Percentiles rank a stretch among this genome's conserved stretches.
Conservation (phyloP, 2,113 vertebrate species). For the Ranitomeya variabilis region DNA sequence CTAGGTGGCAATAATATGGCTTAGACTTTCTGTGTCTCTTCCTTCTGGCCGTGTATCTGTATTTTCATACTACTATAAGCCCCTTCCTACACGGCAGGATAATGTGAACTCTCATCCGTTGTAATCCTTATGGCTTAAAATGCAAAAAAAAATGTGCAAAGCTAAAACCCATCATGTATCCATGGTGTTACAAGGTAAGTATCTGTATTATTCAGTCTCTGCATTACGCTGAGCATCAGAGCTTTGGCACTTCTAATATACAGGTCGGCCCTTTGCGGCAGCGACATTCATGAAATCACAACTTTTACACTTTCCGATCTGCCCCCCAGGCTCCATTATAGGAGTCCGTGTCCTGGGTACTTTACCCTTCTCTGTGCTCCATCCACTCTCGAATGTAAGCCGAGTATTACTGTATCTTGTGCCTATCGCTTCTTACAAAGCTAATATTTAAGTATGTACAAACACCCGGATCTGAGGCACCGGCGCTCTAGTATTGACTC, state of each 20-base stretch:
- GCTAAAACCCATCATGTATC: conserved; percentile 63
- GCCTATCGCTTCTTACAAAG: conserved; percentile 71
- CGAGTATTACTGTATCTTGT: conserved; percentile 70
- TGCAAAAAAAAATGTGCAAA: conserved; percentile 61
- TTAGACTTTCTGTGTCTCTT: not conserved
- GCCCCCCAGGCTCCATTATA: not conserved
- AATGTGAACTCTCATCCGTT: conserved; percentile 58
- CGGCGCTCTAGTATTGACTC: conserved; percentile 70
- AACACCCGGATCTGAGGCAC: conserved; percentile 63
- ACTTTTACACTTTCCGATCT: not conserved
- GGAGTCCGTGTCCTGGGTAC: not conserved
- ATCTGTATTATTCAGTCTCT: conserved; percentile 51
- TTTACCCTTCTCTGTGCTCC: conserved; percentile 36
- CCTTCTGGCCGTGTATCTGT: not conserved
- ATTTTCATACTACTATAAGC: not conserved
- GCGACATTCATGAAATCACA: not conserved
- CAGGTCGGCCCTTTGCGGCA: not conserved
- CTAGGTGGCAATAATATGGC: conserved; percentile 18
- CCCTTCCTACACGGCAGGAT: not conserved
- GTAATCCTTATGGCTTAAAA: conserved; percentile 78
- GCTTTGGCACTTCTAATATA: not conserved
- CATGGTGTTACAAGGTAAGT: conserved; percentile 79
- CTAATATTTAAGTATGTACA: conserved; percentile 70
- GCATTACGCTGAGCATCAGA: not conserved
- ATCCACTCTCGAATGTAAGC: conserved; percentile 34